Evolutionary conservation across 92 coral and sea anemone genomes (phyloP).

Genomic region (Phenganax stokvisi): DNA sequence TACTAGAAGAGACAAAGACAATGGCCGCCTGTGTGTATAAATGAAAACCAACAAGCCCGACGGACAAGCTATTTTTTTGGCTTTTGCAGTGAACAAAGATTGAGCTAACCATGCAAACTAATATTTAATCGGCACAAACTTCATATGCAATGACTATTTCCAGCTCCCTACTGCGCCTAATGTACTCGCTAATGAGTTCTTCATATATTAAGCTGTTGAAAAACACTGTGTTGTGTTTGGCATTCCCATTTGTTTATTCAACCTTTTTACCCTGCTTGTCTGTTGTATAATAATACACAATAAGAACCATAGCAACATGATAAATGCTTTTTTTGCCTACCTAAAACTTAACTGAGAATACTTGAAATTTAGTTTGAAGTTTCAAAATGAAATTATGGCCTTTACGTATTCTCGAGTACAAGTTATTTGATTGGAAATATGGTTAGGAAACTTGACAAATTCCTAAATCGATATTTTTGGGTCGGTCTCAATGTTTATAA

Average conservation of each 20-base stretch:
- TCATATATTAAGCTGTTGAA: conserved; percentile 40
- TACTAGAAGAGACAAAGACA: no score
- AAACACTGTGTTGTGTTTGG: conserved; percentile 40
- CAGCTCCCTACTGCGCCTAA: conserved; percentile 16
- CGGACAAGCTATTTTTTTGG: not conserved
- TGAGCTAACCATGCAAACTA: not conserved
- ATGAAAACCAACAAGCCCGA: no score
- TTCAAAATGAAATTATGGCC: no score
- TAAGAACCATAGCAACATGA: conserved; percentile 20
- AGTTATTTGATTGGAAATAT: no score
- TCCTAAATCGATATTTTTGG: no score
- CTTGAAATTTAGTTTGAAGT: no score
- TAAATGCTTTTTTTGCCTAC: conserved; percentile 5
- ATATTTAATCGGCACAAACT: not conserved
- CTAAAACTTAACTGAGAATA: not conserved
- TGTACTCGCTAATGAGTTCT: conserved; percentile 32
- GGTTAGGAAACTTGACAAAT: no score
- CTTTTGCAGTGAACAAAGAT: not conserved
- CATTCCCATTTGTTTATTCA: conserved; percentile 30
- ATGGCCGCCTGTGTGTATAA: no score
- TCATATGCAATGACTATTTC: not conserved
- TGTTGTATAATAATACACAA: conserved; percentile 8
- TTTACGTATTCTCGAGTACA: no score
- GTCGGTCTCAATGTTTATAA: no score
- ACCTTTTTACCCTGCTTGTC: conserved; percentile 23